Evolutionary conservation across 2,113 vertebrate genomes (phyloP).

Genomic region (Hemicordylus capensis): DNA sequence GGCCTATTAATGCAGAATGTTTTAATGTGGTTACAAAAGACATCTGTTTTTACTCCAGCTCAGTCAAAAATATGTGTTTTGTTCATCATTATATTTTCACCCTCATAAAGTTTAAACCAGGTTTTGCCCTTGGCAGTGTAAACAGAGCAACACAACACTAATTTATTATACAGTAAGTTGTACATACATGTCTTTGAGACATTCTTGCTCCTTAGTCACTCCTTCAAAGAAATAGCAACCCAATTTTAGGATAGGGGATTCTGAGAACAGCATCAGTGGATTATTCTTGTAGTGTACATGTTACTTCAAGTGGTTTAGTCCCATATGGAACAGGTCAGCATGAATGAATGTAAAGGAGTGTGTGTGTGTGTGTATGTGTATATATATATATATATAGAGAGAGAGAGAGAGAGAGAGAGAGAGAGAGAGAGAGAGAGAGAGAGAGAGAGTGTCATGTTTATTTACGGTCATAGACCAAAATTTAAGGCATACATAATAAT

Average conservation of each 20-base stretch:
- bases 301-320: not conserved
- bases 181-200: not conserved
- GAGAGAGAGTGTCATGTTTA: no score
- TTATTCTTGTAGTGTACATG: not conserved
- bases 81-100: slow-evolving; percentile 41
- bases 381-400: no score
- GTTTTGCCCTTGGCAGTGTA: slow-evolving; percentile 38
- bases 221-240: not conserved
- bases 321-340: not conserved
- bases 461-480: no score
- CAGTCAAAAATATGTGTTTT: slow-evolving; percentile 39
- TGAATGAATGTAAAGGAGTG: not conserved
- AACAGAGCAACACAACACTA: not conserved
- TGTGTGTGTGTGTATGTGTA: not conserved
- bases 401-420: no score
- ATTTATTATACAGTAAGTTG: slow-evolving; percentile 27
- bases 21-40: slow-evolving; percentile 51
- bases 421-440: no score
- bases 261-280: not conserved
- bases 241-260: not conserved
- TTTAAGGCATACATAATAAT: no score
- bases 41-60: slow-evolving; percentile 46
- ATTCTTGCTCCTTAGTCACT: slow-evolving; percentile 31
- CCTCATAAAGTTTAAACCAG: slow-evolving; percentile 43
- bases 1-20: slow-evolving; percentile 25